Percentiles rank a stretch among this genome's conserved stretches.
Evolutionary conservation across 2,797 vertebrate genomes (phyloP).

Genomic region (Acanthis flammea): DNA sequence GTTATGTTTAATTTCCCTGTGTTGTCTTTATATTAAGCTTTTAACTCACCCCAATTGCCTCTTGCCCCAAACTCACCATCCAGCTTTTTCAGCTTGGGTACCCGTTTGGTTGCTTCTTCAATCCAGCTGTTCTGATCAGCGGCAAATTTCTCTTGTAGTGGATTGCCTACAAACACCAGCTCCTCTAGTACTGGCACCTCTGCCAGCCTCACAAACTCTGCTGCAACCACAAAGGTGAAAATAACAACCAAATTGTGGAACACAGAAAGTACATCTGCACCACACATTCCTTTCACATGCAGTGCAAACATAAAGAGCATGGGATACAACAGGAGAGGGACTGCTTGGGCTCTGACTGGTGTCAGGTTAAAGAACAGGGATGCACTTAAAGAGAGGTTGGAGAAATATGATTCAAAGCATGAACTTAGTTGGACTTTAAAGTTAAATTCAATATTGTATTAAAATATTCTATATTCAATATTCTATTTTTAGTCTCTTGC

Average conservation of each 20-base stretch:
- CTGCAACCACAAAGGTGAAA: conserved; percentile 74
- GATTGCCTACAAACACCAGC: conserved; percentile 95
- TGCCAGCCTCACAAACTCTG: conserved; percentile 89
- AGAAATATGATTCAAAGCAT: not conserved
- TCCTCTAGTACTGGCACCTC: conserved; percentile 87
- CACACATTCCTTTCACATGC: not conserved
- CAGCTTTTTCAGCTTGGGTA: conserved; percentile 89
- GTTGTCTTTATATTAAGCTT: not conserved
- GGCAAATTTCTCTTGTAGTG: conserved; percentile 90
- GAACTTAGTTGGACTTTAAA: not conserved
- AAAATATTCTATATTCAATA: no score
- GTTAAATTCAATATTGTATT: not conserved
- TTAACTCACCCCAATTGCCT: not conserved
- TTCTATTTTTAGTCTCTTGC: not conserved
- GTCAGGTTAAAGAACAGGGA: not conserved
- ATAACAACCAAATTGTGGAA: not conserved
- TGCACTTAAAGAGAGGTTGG: not conserved
- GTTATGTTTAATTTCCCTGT: not conserved
- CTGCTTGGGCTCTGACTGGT: not conserved
- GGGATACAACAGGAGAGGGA: not conserved
- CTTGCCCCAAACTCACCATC: conserved; percentile 81
- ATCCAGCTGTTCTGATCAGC: conserved; percentile 86
- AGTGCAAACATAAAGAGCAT: not conserved
- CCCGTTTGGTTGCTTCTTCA: conserved; percentile 89
- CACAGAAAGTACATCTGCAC: not conserved